Evolutionary conservation across 2,888 invertebrate genomes (phyloP), one percentile per base, ranked within the genome.

Genomic region (Ophion obscuratus): DNA sequence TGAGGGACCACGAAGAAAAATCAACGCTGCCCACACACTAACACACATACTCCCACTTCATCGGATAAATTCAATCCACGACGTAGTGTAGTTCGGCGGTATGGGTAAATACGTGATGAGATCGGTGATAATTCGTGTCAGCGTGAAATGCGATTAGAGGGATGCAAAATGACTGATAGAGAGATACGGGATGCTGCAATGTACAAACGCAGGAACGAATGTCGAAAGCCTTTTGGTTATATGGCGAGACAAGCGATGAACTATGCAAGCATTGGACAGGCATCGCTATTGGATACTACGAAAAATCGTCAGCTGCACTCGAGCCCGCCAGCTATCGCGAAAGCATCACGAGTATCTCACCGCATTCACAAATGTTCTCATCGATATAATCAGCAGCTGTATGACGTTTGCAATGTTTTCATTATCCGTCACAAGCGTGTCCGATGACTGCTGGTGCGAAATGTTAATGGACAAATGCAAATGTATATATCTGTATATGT

Each of bases 361-460:
- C 27, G 66, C 57, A 9, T 74, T 67, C 74, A 78, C 74, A 53
- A 81, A 86, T 70, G 68, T 81, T 86, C 59, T 73, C 83, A 83
- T 83, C 75, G 77, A 83, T 86, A 81, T 78, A 81, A 86, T 81
- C 77, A 86, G 74, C 85, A 36, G 68, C 24, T 36, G 64, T 53
- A 53, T 20, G 84, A 57, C 47, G 77, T 68, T 73, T 66, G 67
- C 81, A 81, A 86, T 83, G 75, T 83, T 86, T 86, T 86, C 81
- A 83, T 83, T 78, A 86, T 81, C 57, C 62, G 67, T 31, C 62
- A 57, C 67, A 68, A 57, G 9, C 62, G 76, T 77, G 62, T 53
- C 81, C 64, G 53, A 75, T 20, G 40, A 62, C 59, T 75, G 70
- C 68, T 40, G 57, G 61, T n/a, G 40, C 57, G 47, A 44, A 53